Conservation (phyloP, 2,888 invertebrate genomes). For the Scaptomyza flava region DNA sequence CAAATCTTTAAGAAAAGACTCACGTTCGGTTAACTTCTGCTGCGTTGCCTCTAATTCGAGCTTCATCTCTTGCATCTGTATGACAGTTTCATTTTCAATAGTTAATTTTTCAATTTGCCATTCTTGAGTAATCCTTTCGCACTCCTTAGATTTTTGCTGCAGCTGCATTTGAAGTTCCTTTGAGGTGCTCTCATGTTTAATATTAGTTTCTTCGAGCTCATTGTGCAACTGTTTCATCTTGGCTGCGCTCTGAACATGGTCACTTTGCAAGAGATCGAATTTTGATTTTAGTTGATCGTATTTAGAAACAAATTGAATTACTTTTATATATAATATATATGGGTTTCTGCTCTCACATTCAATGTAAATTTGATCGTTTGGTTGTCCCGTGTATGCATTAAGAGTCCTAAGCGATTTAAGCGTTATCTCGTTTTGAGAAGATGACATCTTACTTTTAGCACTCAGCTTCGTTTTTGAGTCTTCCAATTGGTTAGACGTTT, state of each 20-base stretch:
- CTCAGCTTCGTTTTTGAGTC: neutral
- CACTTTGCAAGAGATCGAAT: neutral
- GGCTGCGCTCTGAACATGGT: neutral
- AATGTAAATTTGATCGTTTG: neutral
- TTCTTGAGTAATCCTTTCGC: neutral
- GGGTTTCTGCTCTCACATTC: neutral
- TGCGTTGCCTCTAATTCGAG: neutral
- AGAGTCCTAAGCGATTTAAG: neutral
- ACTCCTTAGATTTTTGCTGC: neutral
- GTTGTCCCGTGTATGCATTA: neutral
- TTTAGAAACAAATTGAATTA: neutral
- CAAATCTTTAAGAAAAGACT: neutral
- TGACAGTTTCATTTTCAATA: neutral
- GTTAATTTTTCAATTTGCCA: neutral
- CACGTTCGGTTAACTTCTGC: neutral
- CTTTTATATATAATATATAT: neutral
- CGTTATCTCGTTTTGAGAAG: neutral
- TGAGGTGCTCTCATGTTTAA: neutral
- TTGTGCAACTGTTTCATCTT: neutral
- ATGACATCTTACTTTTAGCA: neutral
- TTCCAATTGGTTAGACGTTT: slow-evolving; percentile 25
- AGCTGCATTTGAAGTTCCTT: neutral
- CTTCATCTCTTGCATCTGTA: rapidly evolving
- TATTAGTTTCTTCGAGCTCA: neutral
- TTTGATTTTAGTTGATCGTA: neutral